A percentile compares a stretch with the other conserved stretches of the same genome.
phyloP scores from a whole-genome alignment of 2,113 vertebrate genomes.

The Trochalopteron elliotii region DNA sequence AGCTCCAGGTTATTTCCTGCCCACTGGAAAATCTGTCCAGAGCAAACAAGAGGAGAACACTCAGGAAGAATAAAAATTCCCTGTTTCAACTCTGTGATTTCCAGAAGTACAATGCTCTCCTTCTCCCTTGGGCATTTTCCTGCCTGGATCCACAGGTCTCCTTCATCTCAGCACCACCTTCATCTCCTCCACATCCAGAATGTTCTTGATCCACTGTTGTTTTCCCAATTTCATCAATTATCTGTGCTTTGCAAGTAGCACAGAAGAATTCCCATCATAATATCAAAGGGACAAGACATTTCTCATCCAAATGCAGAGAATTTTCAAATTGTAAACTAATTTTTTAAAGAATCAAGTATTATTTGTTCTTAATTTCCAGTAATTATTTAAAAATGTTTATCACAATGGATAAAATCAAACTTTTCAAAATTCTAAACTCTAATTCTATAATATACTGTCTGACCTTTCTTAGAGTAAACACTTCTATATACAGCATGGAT shows the following conservation, averaged over 20 bases:
- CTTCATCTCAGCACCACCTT: not conserved
- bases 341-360: not conserved
- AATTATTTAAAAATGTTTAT: not conserved
- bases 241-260: not conserved
- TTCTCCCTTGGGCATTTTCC: not conserved
- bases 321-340: not conserved
- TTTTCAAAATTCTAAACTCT: not conserved
- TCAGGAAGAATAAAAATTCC: not conserved
- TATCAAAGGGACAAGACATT: not conserved
- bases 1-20: not conserved
- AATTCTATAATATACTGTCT: not conserved
- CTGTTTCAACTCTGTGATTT: not conserved
- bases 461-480: not conserved
- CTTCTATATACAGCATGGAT: not conserved
- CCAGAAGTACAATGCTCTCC: not conserved
- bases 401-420: not conserved
- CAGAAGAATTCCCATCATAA: not conserved
- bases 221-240: not conserved
- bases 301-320: not conserved
- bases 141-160: not conserved
- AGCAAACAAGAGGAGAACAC: not conserved
- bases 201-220: not conserved
- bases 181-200: not conserved
- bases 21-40: not conserved
- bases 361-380: not conserved